Conservation (phyloP, 2,888 invertebrate species). For the Theretra japonica region DNA sequence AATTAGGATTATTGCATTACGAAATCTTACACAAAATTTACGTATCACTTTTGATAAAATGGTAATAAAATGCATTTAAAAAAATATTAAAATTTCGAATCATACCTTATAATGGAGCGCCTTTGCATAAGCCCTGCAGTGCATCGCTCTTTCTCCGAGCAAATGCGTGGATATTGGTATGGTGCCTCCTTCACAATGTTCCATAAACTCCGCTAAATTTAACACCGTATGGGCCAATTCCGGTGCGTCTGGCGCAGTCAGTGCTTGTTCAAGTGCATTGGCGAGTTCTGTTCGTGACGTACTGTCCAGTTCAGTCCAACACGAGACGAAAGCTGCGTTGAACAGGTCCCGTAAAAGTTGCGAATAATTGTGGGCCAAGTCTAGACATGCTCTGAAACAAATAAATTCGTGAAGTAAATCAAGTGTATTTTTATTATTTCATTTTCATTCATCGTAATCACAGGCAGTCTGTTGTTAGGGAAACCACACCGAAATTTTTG, state of each 20-base stretch:
- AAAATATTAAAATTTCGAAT: background rate
- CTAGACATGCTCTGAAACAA: slow-evolving; percentile 91
- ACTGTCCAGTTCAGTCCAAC: slow-evolving; percentile 97
- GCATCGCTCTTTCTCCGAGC: slow-evolving; percentile 97
- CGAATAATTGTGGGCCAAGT: slow-evolving; percentile 96
- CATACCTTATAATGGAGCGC: slow-evolving; percentile 85
- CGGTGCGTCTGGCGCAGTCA: slow-evolving; percentile 95
- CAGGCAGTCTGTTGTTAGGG: too few species aligned
- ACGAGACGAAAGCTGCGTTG: slow-evolving; percentile 99
- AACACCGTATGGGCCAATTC: slow-evolving; percentile 97
- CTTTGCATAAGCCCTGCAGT: slow-evolving; percentile 91
- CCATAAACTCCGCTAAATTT: slow-evolving; percentile 99
- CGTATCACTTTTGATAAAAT: too few species aligned
- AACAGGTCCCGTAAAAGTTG: slow-evolving; percentile 98
- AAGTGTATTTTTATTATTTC: too few species aligned
- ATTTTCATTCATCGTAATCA: too few species aligned
- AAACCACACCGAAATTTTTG: background rate
- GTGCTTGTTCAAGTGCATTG: slow-evolving; percentile 93
- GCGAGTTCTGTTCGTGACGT: slow-evolving; percentile 93
- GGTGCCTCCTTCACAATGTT: slow-evolving; percentile 98
- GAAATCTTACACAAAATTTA: too few species aligned
- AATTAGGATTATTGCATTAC: too few species aligned
- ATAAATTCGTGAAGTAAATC: background rate
- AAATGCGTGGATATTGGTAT: slow-evolving; percentile 94
- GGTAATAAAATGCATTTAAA: too few species aligned